Conservation (phyloP, 2,797 vertebrate genomes). For the Acanthiza pusilla region DNA sequence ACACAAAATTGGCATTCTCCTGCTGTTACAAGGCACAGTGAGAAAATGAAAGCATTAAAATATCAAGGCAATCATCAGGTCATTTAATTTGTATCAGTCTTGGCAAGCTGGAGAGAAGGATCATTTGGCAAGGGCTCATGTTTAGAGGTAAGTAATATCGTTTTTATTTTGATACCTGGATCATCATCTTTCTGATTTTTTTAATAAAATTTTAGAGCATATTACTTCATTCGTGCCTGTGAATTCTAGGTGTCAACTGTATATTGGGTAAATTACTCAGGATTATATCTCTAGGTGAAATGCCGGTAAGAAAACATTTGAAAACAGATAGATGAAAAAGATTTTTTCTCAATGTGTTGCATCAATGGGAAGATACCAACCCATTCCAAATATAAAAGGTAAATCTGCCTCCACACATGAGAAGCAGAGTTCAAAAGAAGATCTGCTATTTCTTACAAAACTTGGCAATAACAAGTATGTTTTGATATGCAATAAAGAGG, state of each 20-base stretch:
- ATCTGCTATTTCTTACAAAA: not conserved
- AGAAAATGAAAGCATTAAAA: conserved; percentile 36
- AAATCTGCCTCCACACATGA: not conserved
- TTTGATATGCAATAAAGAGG: not conserved
- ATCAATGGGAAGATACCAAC: not conserved
- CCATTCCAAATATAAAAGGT: not conserved
- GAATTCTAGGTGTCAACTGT: not conserved
- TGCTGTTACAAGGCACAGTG: not conserved
- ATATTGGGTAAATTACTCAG: not conserved
- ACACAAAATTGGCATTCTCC: not conserved
- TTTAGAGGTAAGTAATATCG: not conserved
- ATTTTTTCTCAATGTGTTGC: not conserved
- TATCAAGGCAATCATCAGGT: conserved; percentile 9
- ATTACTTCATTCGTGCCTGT: not conserved
- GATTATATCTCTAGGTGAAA: not conserved
- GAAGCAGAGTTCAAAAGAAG: not conserved
- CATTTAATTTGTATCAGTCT: conserved; percentile 27
- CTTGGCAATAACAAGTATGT: not conserved
- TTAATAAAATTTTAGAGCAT: not conserved
- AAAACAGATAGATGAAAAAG: not conserved
- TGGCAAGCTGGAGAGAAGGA: conserved; percentile 7
- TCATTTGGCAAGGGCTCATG: conserved; percentile 1
- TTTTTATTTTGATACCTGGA: not conserved
- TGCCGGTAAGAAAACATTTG: not conserved
- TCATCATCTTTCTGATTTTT: not conserved